A percentile compares a stretch with the other conserved stretches of the same genome.
These are phyloP conservation scores for Hyposoter dolosus DNA, from an alignment of 2,888 invertebrate genomes.

Conservation along the genomic window DNA sequence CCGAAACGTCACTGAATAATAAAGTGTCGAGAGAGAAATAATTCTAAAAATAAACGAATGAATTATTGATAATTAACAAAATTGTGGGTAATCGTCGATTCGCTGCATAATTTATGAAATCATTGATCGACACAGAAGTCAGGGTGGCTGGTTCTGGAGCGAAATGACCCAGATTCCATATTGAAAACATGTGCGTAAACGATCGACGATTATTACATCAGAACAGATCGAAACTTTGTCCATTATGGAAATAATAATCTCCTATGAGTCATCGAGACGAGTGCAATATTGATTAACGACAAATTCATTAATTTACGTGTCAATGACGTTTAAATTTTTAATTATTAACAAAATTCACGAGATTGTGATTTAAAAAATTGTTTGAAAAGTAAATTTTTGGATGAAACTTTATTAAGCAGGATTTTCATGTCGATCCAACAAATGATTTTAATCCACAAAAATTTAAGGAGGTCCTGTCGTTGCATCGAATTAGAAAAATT, in stretches of 20 bases:
- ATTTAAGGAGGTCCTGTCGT: neutral
- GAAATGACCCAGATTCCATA: constrained; percentile 75
- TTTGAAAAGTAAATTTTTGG: neutral
- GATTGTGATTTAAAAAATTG: neutral
- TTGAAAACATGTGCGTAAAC: constrained; percentile 52
- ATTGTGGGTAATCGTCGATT: neutral
- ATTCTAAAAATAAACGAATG: neutral
- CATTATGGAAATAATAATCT: neutral
- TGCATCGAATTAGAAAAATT: neutral
- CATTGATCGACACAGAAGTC: constrained; percentile 4
- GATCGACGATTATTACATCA: constrained; percentile 72
- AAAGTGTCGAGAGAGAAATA: neutral
- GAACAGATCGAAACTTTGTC: constrained; percentile 48
- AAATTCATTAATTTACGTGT: neutral
- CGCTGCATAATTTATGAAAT: neutral
- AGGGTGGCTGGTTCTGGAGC: constrained; percentile 68
- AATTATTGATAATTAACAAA: neutral
- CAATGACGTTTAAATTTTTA: neutral
- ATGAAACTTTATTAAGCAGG: neutral
- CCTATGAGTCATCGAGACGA: neutral
- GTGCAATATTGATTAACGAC: neutral
- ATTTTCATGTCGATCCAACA: neutral
- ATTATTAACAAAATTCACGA: neutral
- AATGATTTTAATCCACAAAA: neutral
- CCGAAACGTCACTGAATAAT: neutral